phyloP scores from a whole-genome alignment of 2,797 vertebrate genomes.

The Sebastes matsubarae region DNA sequence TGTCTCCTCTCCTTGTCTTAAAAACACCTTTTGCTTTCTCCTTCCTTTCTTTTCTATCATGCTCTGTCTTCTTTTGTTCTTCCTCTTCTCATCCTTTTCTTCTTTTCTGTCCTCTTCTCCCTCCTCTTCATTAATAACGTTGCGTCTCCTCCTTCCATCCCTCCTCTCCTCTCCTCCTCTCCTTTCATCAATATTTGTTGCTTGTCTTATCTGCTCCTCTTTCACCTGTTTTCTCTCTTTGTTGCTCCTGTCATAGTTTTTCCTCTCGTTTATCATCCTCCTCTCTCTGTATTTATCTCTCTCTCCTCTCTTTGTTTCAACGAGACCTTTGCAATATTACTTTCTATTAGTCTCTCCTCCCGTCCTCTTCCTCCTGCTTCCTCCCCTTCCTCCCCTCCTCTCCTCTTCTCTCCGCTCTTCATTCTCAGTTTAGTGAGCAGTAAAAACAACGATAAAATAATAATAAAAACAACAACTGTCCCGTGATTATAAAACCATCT shows the following conservation, averaged over 20 bases:
- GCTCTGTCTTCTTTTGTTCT: not conserved
- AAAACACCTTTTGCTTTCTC: not conserved
- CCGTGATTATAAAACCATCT: slow-evolving; percentile 74
- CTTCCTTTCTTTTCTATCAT: not conserved
- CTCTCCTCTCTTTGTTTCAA: not conserved
- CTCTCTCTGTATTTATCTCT: not conserved
- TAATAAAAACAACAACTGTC: slow-evolving; percentile 77
- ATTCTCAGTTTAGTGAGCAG: slow-evolving; percentile 68
- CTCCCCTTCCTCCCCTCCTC: not conserved
- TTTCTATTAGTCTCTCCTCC: not conserved
- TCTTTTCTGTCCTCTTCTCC: not conserved
- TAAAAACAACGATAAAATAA: slow-evolving; percentile 73
- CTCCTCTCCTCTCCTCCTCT: not conserved
- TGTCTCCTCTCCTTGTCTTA: not conserved
- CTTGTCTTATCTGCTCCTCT: not conserved
- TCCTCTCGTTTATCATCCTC: not conserved
- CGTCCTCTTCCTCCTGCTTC: not conserved
- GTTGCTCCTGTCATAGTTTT: not conserved
- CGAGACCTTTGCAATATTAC: not conserved
- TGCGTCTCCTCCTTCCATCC: not conserved
- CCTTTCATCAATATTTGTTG: not conserved
- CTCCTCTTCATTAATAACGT: not conserved
- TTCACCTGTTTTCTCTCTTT: not conserved
- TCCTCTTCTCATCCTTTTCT: not conserved
- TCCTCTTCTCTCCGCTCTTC: slow-evolving; percentile 11